Base-by-base conservation (phyloP, 2,113 vertebrate genomes). In the Corythornis vintsioides region DNA sequence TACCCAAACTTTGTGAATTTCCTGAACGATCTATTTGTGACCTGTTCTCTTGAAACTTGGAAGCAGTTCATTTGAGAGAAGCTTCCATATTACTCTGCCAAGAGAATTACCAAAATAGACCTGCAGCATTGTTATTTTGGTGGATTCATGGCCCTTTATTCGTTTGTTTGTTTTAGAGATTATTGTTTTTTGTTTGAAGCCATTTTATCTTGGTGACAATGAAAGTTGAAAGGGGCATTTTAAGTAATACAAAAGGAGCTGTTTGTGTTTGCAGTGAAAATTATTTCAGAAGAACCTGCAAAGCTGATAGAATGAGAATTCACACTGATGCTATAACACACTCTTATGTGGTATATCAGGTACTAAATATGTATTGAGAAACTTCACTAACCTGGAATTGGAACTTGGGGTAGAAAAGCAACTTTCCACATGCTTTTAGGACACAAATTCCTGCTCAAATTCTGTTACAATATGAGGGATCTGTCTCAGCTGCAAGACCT, bases 1-100 rank as follows among this genome's bases (percentile, higher is more conserved):
- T 63, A 71, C 31, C 74, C 18, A 31, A 92, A 81, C 60, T 47
- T 85, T 72, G 71, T 59, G 83, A 72, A 79, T 95, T 96, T 97
- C 95, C 93, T 92, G 95, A 77, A 53, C 38, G 86, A 86, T 91
- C 90, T 93, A 92, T 94, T 96, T 94, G 95, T 69, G 89, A 92
- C 26, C 55, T 59, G 50, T 93, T 95, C 94, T 93, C 90, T 95
- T 95, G 79, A 95, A 96, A 94, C 86, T 92, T 83, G 91, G 96
- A 96, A 96, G 29, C 67, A 21, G 52, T 73, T 93, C 79, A 88
- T 94, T 91, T 75, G 75, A 96, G 67, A 96, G 86, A 94, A 87
- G 47, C 84, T 96, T 96, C 83, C 76, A 94, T 38, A 86, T 76
- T 96, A 59, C 71, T 63, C 72, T 97, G 89, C 95, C 96, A 93